phyloP scores from a whole-genome alignment of 1,140 invertebrate genomes.

The Parasteatoda tepidariorum region DNA sequence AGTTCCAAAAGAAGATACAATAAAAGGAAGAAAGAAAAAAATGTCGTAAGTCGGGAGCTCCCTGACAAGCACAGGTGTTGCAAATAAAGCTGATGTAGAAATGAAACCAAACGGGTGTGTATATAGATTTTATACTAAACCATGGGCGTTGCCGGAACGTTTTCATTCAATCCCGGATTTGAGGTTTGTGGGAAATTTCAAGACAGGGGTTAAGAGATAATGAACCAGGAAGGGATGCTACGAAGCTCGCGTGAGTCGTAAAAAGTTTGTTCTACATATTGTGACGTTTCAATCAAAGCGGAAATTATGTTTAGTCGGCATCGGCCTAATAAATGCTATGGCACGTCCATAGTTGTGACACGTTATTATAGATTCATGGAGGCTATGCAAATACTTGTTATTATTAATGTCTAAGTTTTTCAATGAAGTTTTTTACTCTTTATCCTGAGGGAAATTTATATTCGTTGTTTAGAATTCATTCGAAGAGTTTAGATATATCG shows the following conservation, averaged over 20 bases:
- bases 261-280: conserved; percentile 7
- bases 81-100: not conserved
- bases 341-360: too few species aligned
- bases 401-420: too few species aligned
- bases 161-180: conserved; percentile 22
- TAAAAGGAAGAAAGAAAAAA: not conserved
- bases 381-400: too few species aligned
- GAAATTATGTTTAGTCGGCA: conserved; percentile 1
- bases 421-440: too few species aligned
- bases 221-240: not conserved
- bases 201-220: not conserved
- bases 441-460: too few species aligned
- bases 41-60: not conserved
- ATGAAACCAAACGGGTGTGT: not conserved
- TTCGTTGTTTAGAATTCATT: too few species aligned
- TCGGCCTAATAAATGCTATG: not conserved
- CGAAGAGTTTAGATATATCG: too few species aligned
- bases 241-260: not conserved
- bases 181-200: conserved; percentile 13
- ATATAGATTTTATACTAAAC: not conserved
- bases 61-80: not conserved
- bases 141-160: conserved; percentile 49
- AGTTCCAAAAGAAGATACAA: not conserved
- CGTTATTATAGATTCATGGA: too few species aligned
- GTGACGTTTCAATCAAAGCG: conserved; percentile 10